Evolutionary conservation across 2,797 vertebrate species (phyloP).

Genomic region (Pseudochaenichthys georgianus): DNA sequence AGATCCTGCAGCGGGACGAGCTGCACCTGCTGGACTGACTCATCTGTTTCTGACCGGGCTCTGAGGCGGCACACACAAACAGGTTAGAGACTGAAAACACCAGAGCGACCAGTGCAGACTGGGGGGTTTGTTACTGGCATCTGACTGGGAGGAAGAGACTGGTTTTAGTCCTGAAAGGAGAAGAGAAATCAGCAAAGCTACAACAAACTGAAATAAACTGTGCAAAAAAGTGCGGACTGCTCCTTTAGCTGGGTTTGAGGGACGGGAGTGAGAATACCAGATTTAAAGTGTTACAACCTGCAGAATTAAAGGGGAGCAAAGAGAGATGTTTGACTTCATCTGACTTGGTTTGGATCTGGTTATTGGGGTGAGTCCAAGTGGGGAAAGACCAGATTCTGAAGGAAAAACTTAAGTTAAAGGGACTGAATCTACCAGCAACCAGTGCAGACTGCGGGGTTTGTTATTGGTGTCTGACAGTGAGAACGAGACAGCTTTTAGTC

Average conservation of each 20-base stretch:
- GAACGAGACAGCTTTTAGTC: background rate
- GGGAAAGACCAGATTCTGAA: background rate
- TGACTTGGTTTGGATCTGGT: background rate
- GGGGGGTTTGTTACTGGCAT: background rate
- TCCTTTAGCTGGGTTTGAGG: background rate
- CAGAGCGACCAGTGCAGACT: too few relatives aligned
- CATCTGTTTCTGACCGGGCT: background rate
- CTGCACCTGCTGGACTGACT: constrained; percentile 24
- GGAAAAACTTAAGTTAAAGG: background rate
- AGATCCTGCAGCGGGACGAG: background rate
- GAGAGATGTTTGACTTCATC: background rate
- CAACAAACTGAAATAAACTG: background rate
- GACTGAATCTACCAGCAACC: background rate
- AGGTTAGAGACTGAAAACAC: too few relatives aligned
- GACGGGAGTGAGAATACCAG: background rate
- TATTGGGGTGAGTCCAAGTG: background rate
- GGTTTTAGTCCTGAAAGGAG: too few relatives aligned
- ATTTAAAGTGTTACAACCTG: background rate
- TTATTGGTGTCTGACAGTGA: background rate
- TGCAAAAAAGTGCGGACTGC: background rate
- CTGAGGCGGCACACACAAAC: too few relatives aligned
- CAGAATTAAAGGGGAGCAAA: background rate
- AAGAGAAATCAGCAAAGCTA: background rate
- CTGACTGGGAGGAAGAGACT: background rate
- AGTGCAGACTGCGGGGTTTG: background rate